Evolutionary conservation across 2,888 invertebrate genomes (phyloP).

Genomic region (Dorcus hopei): DNA sequence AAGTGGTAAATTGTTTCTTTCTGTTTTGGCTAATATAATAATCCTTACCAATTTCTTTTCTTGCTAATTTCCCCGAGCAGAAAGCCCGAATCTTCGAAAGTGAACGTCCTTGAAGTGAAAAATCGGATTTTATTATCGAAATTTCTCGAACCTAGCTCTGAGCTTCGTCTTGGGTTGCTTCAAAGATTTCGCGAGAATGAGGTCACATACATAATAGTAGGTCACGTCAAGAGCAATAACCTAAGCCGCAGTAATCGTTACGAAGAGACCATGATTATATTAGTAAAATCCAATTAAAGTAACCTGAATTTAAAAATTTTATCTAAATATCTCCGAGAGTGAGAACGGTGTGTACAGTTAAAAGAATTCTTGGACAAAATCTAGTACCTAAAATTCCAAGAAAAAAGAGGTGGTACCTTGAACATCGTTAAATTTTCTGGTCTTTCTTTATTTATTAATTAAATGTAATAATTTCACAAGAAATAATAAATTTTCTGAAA

Average conservation of each 20-base stretch:
- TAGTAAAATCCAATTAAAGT: conserved; percentile 9
- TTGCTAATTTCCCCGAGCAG: too few species aligned
- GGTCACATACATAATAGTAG: conserved; percentile 31
- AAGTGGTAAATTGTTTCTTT: too few species aligned
- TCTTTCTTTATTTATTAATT: neutral
- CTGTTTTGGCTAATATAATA: too few species aligned
- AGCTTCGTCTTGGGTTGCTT: too few species aligned
- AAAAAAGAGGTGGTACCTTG: neutral
- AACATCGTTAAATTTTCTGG: neutral
- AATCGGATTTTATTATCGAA: too few species aligned
- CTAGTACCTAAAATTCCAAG: neutral
- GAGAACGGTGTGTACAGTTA: neutral
- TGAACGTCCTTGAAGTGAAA: too few species aligned
- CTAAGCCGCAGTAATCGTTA: conserved; percentile 5
- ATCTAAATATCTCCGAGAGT: neutral
- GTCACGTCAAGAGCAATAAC: conserved; percentile 26
- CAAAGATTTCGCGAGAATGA: conserved; percentile 22
- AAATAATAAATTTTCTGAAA: neutral
- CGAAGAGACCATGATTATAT: conserved; percentile 3
- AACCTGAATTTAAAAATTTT: conserved; percentile 1
- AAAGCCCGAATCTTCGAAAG: too few species aligned
- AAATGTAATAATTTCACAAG: neutral
- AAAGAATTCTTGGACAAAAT: too few species aligned
- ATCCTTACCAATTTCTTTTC: too few species aligned
- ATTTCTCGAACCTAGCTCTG: too few species aligned